Evolutionary conservation across 2,113 vertebrate genomes (phyloP).

Genomic region (Hyla sarda): DNA sequence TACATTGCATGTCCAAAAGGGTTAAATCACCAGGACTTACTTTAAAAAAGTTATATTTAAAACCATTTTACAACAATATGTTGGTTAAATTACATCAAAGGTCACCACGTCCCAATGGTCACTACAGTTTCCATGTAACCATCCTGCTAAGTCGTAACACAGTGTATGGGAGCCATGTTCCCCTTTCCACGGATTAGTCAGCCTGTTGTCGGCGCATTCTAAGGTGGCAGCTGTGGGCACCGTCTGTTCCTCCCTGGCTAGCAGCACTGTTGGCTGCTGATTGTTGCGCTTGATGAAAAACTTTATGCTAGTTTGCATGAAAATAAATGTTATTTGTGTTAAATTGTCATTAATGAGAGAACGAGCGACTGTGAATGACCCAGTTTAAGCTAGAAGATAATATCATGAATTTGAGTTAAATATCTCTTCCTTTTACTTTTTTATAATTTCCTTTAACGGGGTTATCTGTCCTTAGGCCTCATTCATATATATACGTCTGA

Average conservation of each 20-base stretch:
- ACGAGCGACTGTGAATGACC: neutral
- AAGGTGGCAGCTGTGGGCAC: constrained; percentile 10
- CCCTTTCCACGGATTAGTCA: neutral
- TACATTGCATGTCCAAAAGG: no score
- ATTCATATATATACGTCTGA: no score
- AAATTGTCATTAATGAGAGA: constrained; percentile 11
- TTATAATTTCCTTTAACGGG: no score
- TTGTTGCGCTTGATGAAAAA: neutral
- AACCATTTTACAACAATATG: no score
- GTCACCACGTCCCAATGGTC: no score
- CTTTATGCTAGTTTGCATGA: neutral
- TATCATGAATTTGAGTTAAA: no score
- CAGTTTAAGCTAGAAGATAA: neutral
- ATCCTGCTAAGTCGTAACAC: neutral
- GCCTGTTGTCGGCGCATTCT: neutral
- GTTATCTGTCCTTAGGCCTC: no score
- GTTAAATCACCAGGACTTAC: no score
- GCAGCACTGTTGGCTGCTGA: neutral
- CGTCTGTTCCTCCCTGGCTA: constrained; percentile 23
- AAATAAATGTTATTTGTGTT: constrained; percentile 16
- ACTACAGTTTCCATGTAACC: neutral
- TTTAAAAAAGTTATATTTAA: no score
- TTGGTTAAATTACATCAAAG: no score
- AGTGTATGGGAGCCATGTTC: no score
- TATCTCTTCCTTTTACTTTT: no score